Evolutionary conservation across 2,113 vertebrate genomes (phyloP).

Genomic region (Antechinus flavipes): DNA sequence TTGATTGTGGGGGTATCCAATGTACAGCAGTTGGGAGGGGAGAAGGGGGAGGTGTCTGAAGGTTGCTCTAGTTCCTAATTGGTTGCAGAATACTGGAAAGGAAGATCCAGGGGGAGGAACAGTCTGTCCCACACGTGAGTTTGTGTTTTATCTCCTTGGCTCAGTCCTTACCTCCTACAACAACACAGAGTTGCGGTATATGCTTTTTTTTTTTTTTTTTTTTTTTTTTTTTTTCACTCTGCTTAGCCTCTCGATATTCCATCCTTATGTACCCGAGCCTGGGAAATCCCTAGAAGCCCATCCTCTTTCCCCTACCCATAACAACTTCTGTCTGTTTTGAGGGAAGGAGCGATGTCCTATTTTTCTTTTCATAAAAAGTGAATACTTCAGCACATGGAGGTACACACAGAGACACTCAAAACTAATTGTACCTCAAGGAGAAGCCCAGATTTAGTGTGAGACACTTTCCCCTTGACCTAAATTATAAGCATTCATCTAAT

Average conservation of each 20-base stretch:
- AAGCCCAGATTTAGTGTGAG: neutral
- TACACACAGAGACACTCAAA: neutral
- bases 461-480: neutral
- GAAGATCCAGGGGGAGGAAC: neutral
- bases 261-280: neutral
- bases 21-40: conserved; percentile 47
- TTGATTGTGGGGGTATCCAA: conserved; percentile 71
- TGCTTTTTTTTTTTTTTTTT: neutral
- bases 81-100: neutral
- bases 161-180: neutral
- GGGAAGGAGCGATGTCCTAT: neutral
- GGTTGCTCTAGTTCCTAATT: conserved; percentile 26
- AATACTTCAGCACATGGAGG: neutral
- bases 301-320: neutral
- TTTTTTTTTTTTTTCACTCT: neutral
- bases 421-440: neutral
- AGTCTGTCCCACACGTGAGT: neutral
- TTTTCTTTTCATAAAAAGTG: neutral
- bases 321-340: conserved; percentile 9
- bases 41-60: neutral
- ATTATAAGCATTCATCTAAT: conserved; percentile 6
- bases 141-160: neutral
- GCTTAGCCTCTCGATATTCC: neutral
- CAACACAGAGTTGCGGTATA: neutral
- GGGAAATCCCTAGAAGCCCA: neutral